Conservation (phyloP, 2,797 vertebrate genomes). For the Staurois parvus region DNA sequence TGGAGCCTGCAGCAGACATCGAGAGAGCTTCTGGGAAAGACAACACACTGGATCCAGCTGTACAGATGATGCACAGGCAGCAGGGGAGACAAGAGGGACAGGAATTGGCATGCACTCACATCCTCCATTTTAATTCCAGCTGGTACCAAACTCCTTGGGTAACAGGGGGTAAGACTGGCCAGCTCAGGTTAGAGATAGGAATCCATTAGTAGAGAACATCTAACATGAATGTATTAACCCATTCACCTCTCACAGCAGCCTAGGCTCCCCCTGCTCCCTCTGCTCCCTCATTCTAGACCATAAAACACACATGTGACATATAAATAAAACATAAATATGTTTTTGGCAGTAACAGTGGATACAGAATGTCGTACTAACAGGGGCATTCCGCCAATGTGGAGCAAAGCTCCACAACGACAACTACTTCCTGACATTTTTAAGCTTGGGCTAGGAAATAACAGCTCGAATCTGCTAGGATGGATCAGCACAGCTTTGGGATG, state of each 20-base stretch:
- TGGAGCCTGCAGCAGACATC: background rate
- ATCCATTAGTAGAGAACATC: constrained; percentile 35
- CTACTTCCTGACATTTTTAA: too few species aligned
- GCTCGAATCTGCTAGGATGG: too few species aligned
- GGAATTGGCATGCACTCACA: constrained; percentile 77
- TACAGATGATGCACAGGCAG: constrained; percentile 67
- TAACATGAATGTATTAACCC: constrained; percentile 23
- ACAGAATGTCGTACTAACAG: background rate
- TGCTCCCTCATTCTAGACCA: background rate
- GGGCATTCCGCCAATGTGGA: background rate
- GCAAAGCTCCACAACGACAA: too few species aligned
- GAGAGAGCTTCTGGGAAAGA: background rate
- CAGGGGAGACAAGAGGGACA: constrained; percentile 48
- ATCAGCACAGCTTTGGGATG: too few species aligned
- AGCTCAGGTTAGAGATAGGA: constrained; percentile 25
- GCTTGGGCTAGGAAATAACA: too few species aligned
- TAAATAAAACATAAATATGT: background rate
- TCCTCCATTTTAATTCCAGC: constrained; percentile 81
- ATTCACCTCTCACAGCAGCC: background rate
- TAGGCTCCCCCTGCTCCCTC: background rate
- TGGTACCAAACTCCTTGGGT: constrained; percentile 74
- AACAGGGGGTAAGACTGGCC: constrained; percentile 50
- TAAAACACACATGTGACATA: background rate
- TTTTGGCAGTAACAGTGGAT: background rate
- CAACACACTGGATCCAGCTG: constrained; percentile 68